Evolutionary conservation across 2,888 invertebrate genomes (phyloP).

Genomic region (Dendrolimus pini): DNA sequence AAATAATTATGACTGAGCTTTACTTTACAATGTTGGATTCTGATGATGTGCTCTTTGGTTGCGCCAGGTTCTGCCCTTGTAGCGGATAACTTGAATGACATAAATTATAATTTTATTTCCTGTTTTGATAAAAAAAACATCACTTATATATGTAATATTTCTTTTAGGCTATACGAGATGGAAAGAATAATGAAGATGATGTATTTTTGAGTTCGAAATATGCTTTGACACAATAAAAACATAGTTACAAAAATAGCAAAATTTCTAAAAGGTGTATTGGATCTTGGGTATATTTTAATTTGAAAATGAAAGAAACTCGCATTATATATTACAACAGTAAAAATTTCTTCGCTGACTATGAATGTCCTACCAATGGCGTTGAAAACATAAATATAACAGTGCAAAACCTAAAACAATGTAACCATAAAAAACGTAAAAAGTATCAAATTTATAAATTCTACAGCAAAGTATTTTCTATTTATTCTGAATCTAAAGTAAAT

Average conservation of each 20-base stretch:
- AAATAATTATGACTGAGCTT: no score
- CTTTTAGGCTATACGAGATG: not conserved
- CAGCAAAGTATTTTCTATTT: not conserved
- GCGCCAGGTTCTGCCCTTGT: no score
- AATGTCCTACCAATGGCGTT: constrained; percentile 7
- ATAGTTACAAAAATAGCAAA: not conserved
- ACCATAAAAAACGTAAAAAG: constrained; percentile 15
- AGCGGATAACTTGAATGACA: no score
- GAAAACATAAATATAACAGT: constrained; percentile 15
- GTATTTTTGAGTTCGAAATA: not conserved
- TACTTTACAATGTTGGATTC: no score
- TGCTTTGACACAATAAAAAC: not conserved
- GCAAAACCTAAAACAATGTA: constrained; percentile 12
- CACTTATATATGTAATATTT: not conserved
- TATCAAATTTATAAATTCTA: constrained; percentile 9
- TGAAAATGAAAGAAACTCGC: not conserved
- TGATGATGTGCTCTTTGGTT: no score
- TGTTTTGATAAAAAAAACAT: no score
- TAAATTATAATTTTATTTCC: no score
- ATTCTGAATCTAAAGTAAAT: not conserved
- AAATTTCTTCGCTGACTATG: not conserved
- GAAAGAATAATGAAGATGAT: not conserved
- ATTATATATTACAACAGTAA: not conserved
- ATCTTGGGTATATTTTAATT: not conserved
- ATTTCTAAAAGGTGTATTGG: not conserved